Conservation (phyloP, 30 jellyfish, hydroid and myxozoan genomes). For the Hydra vulgaris region DNA sequence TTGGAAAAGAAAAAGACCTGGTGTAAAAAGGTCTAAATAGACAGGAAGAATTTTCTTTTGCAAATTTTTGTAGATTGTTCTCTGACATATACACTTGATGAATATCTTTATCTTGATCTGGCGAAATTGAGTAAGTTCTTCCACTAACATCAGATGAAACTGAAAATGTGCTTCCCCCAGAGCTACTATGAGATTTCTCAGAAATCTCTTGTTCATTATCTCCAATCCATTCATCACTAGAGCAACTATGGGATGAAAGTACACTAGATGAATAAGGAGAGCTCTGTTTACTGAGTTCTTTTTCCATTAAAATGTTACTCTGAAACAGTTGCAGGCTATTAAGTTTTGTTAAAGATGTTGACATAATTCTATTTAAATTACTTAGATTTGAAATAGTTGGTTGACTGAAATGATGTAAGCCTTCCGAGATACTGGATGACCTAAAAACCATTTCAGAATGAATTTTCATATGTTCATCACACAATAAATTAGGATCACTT, state of each 20-base stretch:
- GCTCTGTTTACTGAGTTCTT: neutral
- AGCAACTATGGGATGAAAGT: neutral
- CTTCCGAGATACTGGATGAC: neutral
- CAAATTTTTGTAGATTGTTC: neutral
- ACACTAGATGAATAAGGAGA: neutral
- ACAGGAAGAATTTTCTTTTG: neutral
- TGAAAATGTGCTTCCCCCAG: neutral
- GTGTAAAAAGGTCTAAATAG: neutral
- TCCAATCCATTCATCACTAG: conserved; percentile 5
- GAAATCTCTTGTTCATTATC: neutral
- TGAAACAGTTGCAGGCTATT: conserved; percentile 11
- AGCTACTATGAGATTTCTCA: neutral
- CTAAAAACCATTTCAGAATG: neutral
- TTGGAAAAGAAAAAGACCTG: neutral
- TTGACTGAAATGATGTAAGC: neutral
- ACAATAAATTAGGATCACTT: neutral
- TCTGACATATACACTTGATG: neutral
- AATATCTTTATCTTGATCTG: neutral
- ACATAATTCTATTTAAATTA: conserved; percentile 16
- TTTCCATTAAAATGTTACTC: neutral
- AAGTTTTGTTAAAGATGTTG: conserved; percentile 37
- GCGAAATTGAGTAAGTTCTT: neutral
- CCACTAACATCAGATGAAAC: conserved; percentile 4
- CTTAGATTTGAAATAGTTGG: conserved; percentile 24
- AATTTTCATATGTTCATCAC: neutral